phyloP scores from a whole-genome alignment of 2,113 vertebrate species.

The Gymnarchus niloticus region DNA sequence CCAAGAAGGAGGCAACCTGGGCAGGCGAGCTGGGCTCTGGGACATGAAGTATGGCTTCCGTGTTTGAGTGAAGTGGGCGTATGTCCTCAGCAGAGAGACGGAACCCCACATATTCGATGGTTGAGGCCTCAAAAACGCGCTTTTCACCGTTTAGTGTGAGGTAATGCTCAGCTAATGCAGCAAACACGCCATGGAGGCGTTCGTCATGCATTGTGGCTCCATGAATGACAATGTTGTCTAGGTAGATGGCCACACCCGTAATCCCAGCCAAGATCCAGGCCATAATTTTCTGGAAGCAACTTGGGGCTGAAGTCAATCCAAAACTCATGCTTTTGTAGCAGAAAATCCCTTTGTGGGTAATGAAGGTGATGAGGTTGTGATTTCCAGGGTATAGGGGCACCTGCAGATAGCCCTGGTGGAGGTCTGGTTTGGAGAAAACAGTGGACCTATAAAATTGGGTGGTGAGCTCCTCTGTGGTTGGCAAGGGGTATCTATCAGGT shows the following conservation, averaged over 20 bases:
- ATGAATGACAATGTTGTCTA: conserved; percentile 25
- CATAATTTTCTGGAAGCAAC: conserved; percentile 34
- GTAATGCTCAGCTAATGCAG: background rate
- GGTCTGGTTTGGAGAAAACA: conserved; percentile 11
- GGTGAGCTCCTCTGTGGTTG: conserved; percentile 10
- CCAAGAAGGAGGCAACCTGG: conserved; percentile 24
- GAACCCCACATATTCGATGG: conserved; percentile 25
- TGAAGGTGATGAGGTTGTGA: conserved; percentile 9
- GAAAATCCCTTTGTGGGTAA: conserved; percentile 20
- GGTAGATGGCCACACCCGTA: background rate
- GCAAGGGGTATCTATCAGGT: conserved; percentile 18
- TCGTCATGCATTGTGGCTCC: background rate
- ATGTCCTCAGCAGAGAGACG: background rate
- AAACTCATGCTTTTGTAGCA: conserved; percentile 12
- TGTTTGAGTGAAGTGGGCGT: background rate
- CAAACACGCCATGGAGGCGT: background rate
- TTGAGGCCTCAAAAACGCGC: background rate
- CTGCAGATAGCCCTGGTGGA: conserved; percentile 19
- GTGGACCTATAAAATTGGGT: background rate
- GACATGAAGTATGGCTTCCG: conserved; percentile 7
- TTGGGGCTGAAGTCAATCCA: conserved; percentile 19
- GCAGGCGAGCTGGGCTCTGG: conserved; percentile 20
- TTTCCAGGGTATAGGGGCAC: conserved; percentile 18
- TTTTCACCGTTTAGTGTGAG: conserved; percentile 24
- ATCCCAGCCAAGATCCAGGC: conserved; percentile 18